Conservation (phyloP, 2,888 invertebrate genomes). For the Caenorhabditis angaria region DNA sequence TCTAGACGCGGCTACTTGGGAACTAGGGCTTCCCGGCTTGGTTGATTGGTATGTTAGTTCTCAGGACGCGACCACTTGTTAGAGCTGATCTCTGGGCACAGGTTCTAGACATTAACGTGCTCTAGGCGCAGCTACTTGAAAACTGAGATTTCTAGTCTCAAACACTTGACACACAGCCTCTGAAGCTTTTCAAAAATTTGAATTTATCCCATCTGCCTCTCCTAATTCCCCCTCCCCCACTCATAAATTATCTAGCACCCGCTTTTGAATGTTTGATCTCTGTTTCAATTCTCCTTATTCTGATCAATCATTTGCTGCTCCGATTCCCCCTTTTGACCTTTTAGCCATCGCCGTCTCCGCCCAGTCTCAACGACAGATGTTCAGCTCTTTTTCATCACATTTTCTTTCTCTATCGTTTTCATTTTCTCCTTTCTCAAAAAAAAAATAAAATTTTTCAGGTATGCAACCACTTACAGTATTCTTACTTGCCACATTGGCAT, state of each 20-base stretch:
- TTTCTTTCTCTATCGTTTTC: not conserved
- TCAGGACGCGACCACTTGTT: too few species aligned
- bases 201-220: too few species aligned
- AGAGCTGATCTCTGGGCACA: too few species aligned
- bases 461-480: conserved; percentile 12
- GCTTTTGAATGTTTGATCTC: conserved; percentile 3
- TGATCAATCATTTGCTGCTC: not conserved
- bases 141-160: too few species aligned
- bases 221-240: too few species aligned
- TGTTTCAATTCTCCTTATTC: not conserved
- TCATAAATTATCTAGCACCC: not conserved
- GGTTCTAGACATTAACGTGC: too few species aligned
- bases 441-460: not conserved
- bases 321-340: not conserved
- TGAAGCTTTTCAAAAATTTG: too few species aligned
- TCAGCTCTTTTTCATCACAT: conserved; percentile 14
- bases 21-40: too few species aligned
- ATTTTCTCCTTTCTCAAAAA: not conserved
- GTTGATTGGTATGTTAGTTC: too few species aligned
- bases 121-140: too few species aligned
- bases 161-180: too few species aligned
- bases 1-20: too few species aligned
- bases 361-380: not conserved
- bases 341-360: not conserved
- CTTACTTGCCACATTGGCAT: conserved; percentile 15